Base-by-base conservation (phyloP, 2,113 vertebrate genomes). In the Ranitomeya imitator region DNA sequence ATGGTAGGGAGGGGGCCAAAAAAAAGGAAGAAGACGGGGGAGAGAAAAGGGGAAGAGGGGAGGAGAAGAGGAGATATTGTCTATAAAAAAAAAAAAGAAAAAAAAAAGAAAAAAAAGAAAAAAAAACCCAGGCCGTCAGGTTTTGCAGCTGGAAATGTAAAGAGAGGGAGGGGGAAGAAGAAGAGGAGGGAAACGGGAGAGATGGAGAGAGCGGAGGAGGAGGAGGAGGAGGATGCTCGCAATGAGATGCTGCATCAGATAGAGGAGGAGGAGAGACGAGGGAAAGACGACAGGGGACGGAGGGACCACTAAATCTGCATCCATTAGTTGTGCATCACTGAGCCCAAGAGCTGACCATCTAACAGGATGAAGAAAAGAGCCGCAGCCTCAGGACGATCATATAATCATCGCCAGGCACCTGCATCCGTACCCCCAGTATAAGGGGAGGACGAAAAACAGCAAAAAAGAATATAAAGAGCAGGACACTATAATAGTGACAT, bases 201-300 rank as follows among this genome's bases (percentile, higher is more conserved):
- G 84, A 51, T 16, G n/a, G 76, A 31, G 55, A 69, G 31, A 23
- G 63, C 31, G 79, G 67, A 74, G 67, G 79, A 51, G 79, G 79
- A 74, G 79, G 79, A 74, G 87, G 81, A 83, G 85, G 74, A 78
- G 86, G 80, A 88, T 83, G 80, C 69, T 88, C 86, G 80, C 55
- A 88, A 83, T 76, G 87, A 88, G 87, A 85, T 88, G 87, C 87
- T 88, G 87, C 87, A 88, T 84, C 87, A 88, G 87, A 84, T 85
- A 88, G 73, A 88, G 82, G 81, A 88, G 87, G 82, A 77, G 87
- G 82, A 79, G 82, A 79, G 81, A 84, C 21, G 60, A 78, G 21
- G 82, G 74, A 71, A 37, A 55, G 82, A 88, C 79, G 80, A 83
- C 79, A 71, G 86, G 52, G 78, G 69, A 76, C 13, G 57, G 26